Evolutionary conservation across 2,888 invertebrate genomes (phyloP), one percentile per base, ranked within the genome.

Genomic region (Nowickia ferox): DNA sequence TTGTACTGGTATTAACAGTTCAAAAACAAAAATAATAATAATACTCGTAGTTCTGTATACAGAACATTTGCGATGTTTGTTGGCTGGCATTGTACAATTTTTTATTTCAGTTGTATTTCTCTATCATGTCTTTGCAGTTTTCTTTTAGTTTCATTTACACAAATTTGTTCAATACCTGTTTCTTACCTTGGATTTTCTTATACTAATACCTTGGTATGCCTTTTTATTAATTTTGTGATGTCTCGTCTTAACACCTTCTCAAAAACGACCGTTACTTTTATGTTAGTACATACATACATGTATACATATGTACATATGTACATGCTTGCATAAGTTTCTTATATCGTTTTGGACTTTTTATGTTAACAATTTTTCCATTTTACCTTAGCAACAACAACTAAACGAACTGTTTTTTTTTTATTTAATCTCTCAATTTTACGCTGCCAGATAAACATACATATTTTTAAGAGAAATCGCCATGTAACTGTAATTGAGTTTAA

Each of bases 191-290:
- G 42, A 6, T 65, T 80, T 59, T 63, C 53, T 66, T 84, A 48
- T 44, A n/a, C n/a, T n/a, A 65, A 63, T 75, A 59, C 48, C 17
- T n/a, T n/a, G n/a, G 48, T 63, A 30, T 30, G 30, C 30, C 6
- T 75, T 68, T 48, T 69, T 55, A 19, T 46, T 48, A 38, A 13
- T 46, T 44, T 57, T 65, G 46, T 48, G 42, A n/a, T 55, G 72
- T 55, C 40, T 61, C 46, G 80, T 61, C 72, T 78, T 55, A 68
- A 78, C 71, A 40, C 57, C 69, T 63, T 76, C 69, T 71, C 65
- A 83, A 71, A 46, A 83, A 72, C 75, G 75, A 61, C 83, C 83
- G 86, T 83, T 86, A 85, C 75, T 83, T 82, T 63, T 40, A 44
- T 59, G 19, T 22, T 42, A 61, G 30, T 61, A 61, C 42, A 42